These are phyloP conservation scores for Butorides virescens DNA, from an alignment of 2,113 vertebrate species.

Conservation along the genomic window DNA sequence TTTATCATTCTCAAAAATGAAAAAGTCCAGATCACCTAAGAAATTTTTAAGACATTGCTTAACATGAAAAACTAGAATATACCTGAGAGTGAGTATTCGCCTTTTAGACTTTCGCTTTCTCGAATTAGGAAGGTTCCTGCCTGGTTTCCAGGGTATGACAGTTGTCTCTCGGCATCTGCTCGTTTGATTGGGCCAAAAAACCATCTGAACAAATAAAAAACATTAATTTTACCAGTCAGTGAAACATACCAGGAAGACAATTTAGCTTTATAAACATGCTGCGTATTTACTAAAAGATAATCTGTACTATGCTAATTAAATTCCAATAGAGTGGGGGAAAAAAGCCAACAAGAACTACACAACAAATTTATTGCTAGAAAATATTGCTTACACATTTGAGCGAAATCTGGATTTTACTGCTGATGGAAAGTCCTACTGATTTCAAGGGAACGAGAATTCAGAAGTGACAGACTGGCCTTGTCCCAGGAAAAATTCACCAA, in stretches of 20 bases:
- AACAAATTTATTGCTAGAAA: background rate
- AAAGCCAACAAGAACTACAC: background rate
- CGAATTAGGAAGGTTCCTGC: slow-evolving; percentile 88
- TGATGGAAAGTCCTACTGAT: background rate
- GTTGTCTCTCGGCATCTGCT: slow-evolving; percentile 87
- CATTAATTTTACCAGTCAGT: slow-evolving; percentile 8
- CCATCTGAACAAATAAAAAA: slow-evolving; percentile 81
- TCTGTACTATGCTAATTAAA: background rate
- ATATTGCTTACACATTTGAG: background rate
- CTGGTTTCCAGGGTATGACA: slow-evolving; percentile 75
- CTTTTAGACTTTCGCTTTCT: slow-evolving; percentile 87
- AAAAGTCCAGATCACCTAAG: background rate
- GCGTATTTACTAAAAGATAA: slow-evolving; percentile 2
- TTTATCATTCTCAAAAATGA: background rate
- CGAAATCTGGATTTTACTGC: background rate
- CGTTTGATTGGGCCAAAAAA: slow-evolving; percentile 89
- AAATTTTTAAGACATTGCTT: background rate
- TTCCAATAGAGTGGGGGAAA: background rate
- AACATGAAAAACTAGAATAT: background rate
- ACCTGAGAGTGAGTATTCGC: slow-evolving; percentile 92
- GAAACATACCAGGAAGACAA: background rate
- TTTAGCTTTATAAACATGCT: background rate
- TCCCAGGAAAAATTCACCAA: background rate
- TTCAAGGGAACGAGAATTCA: background rate
- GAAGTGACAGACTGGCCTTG: background rate